A percentile compares a stretch with the other conserved stretches of the same genome.
Evolutionary conservation across 2,888 invertebrate genomes (phyloP).

Genomic region (Hirudinaria manillensis): DNA sequence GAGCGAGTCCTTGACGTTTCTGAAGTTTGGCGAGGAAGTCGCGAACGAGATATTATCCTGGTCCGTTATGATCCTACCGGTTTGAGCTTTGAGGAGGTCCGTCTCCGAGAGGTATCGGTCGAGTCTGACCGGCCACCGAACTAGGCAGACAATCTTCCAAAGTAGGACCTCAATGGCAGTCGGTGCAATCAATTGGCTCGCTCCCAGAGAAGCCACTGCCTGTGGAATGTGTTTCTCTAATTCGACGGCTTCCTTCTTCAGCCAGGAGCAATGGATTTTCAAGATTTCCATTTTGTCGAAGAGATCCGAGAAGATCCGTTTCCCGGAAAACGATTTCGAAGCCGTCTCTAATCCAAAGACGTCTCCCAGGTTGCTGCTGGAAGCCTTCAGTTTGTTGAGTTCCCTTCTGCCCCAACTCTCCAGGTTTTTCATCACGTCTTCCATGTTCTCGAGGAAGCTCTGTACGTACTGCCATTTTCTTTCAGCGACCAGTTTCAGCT

Average conservation of each 20-base stretch:
- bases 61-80: not conserved
- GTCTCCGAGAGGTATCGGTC: constrained; percentile 13
- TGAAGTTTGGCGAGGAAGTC: not conserved
- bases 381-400: not conserved
- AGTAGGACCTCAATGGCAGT: not conserved
- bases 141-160: not conserved
- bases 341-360: no score
- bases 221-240: no score
- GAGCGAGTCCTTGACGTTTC: not conserved
- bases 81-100: not conserved
- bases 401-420: not conserved
- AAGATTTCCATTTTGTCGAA: not conserved
- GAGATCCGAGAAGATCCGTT: not conserved
- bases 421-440: not conserved
- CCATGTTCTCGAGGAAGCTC: not conserved
- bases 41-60: not conserved
- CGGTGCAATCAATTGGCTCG: no score
- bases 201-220: no score
- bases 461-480: not conserved
- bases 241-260: no score
- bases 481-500: not conserved
- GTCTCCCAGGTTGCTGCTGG: no score
- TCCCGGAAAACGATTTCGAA: not conserved
- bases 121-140: constrained; percentile 12
- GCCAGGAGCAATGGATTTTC: not conserved